Conservation (phyloP, 2,113 vertebrate species). For the Corythoichthys intestinalis region DNA sequence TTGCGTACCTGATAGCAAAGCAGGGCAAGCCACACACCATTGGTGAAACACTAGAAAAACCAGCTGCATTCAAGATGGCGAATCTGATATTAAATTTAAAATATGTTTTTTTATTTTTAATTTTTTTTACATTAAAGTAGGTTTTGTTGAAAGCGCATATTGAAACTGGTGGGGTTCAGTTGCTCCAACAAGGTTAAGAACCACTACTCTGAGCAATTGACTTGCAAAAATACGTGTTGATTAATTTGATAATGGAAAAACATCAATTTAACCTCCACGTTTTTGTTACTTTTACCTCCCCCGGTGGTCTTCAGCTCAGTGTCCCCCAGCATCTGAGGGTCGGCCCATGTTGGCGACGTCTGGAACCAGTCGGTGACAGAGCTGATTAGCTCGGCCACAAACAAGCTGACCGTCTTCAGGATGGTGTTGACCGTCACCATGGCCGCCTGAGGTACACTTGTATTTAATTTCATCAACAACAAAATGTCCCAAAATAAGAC, state of each 20-base stretch:
- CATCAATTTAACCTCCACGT: not conserved
- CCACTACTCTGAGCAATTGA: not conserved
- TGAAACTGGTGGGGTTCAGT: too few species aligned
- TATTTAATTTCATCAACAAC: not conserved
- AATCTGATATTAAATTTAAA: too few species aligned
- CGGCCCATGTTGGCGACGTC: conserved; percentile 74
- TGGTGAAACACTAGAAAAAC: too few species aligned
- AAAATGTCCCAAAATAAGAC: conserved; percentile 3
- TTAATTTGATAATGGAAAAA: not conserved
- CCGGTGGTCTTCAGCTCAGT: conserved; percentile 76
- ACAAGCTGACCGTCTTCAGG: conserved; percentile 43
- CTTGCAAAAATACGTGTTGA: not conserved
- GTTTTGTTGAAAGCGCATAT: too few species aligned
- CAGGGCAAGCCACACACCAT: too few species aligned
- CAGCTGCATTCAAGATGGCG: too few species aligned
- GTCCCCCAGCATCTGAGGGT: conserved; percentile 73
- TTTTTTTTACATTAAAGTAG: too few species aligned
- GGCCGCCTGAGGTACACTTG: not conserved
- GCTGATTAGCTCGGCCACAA: conserved; percentile 59
- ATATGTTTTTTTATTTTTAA: too few species aligned
- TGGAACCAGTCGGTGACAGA: conserved; percentile 83
- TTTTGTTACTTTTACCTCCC: conserved; percentile 60
- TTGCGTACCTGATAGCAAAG: too few species aligned
- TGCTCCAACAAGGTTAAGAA: too few species aligned
- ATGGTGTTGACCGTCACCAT: conserved; percentile 38